Evolutionary conservation across 2,797 vertebrate species (phyloP).

Genomic region (Chrysocyon brachyurus): DNA sequence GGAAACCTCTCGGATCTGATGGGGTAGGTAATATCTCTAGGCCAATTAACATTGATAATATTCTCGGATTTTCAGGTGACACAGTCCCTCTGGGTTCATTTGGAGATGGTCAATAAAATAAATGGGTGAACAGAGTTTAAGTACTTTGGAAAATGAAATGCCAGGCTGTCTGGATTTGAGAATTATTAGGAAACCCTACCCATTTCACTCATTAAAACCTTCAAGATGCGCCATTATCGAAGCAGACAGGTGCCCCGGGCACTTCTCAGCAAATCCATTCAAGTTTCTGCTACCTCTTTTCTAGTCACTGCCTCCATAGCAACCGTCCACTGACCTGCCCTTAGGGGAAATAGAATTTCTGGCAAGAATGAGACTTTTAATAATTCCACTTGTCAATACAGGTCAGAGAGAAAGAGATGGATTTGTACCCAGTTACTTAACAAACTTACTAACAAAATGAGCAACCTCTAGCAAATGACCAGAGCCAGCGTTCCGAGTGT

Average conservation of each 20-base stretch:
- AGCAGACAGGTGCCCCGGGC: slow-evolving; percentile 82
- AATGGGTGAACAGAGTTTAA: slow-evolving; percentile 39
- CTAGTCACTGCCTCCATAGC: slow-evolving; percentile 68
- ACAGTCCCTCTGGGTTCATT: neutral
- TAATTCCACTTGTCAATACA: slow-evolving; percentile 81
- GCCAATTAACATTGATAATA: slow-evolving; percentile 1
- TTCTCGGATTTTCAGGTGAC: slow-evolving; percentile 10
- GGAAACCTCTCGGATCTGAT: neutral
- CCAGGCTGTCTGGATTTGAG: neutral
- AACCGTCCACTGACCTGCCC: slow-evolving; percentile 80
- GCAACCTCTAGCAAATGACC: slow-evolving; percentile 74
- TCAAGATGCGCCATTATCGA: slow-evolving; percentile 65
- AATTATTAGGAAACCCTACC: slow-evolving; percentile 17
- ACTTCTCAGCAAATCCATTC: slow-evolving; percentile 58
- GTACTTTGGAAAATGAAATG: slow-evolving; percentile 42
- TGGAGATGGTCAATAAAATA: slow-evolving; percentile 42
- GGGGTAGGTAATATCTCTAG: neutral
- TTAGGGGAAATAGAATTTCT: slow-evolving; percentile 57
- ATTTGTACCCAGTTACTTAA: slow-evolving; percentile 67
- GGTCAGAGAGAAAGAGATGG: slow-evolving; percentile 70
- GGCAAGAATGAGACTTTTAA: slow-evolving; percentile 76
- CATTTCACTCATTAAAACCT: slow-evolving; percentile 81
- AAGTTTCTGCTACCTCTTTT: neutral
- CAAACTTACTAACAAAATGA: slow-evolving; percentile 76
- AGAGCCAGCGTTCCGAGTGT: slow-evolving; percentile 62